phyloP scores from a whole-genome alignment of 2,888 invertebrate species.

The Drosophila pegasa region DNA sequence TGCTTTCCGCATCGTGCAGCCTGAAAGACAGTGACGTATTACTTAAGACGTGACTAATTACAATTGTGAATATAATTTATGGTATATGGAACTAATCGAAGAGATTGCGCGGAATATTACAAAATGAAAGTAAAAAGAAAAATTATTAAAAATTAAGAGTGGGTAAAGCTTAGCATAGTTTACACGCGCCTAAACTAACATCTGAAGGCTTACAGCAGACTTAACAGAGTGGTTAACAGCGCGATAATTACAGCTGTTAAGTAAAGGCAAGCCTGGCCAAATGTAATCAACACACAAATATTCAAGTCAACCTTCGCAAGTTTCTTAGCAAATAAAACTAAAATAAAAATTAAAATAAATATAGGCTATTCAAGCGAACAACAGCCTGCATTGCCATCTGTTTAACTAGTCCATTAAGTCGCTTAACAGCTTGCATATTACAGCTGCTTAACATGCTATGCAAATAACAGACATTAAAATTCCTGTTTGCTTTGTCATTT shows the following conservation, averaged over 20 bases:
- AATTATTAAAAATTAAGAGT: not conserved
- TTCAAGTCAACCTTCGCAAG: too few species aligned
- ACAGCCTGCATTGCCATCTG: not conserved
- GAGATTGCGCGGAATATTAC: too few species aligned
- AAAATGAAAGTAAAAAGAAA: too few species aligned
- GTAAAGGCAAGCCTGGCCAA: too few species aligned
- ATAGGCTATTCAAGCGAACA: not conserved
- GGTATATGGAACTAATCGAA: not conserved
- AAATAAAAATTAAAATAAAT: too few species aligned
- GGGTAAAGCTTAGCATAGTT: not conserved
- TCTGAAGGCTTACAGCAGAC: not conserved
- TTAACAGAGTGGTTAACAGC: not conserved
- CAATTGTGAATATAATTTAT: not conserved
- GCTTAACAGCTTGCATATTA: not conserved
- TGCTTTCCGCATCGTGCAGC: conserved; percentile 92
- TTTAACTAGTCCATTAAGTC: too few species aligned
- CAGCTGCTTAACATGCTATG: not conserved
- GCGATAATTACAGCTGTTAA: too few species aligned
- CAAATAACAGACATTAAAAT: too few species aligned
- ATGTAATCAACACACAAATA: too few species aligned
- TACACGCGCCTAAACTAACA: not conserved
- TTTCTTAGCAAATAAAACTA: too few species aligned
- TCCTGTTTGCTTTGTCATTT: not conserved
- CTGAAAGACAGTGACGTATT: conserved; percentile 84
- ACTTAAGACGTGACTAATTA: not conserved